Conservation (phyloP, 2,888 invertebrate genomes). For the Lepidonotus clava region DNA sequence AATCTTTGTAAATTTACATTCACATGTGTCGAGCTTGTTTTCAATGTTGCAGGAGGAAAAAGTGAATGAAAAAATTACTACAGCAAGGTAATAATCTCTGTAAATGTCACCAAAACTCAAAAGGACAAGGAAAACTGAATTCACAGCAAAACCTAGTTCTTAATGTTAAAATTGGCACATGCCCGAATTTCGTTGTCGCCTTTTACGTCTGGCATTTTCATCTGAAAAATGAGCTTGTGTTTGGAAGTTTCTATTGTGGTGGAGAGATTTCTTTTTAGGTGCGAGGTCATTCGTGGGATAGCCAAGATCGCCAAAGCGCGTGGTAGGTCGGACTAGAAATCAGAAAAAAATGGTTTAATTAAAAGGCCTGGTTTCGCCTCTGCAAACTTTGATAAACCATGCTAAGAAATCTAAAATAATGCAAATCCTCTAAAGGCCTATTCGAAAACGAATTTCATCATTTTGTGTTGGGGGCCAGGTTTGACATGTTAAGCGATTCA, state of each 20-base stretch:
- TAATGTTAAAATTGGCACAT: conserved; percentile 18
- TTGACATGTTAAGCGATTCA: no score
- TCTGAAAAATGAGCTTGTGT: neutral
- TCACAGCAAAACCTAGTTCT: conserved; percentile 15
- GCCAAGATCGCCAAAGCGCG: neutral
- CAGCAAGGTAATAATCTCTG: neutral
- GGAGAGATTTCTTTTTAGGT: neutral
- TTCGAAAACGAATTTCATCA: no score
- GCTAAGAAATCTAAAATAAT: neutral
- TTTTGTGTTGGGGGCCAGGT: no score
- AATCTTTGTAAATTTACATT: no score
- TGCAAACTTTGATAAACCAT: no score
- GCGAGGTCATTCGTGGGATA: neutral
- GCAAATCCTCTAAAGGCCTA: neutral
- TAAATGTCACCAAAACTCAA: conserved; percentile 15
- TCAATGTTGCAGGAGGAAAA: neutral
- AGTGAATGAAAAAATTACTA: neutral
- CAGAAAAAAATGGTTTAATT: neutral
- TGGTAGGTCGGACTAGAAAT: neutral
- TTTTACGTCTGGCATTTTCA: conserved; percentile 17
- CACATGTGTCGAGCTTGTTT: no score
- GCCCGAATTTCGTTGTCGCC: neutral
- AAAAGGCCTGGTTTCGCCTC: neutral
- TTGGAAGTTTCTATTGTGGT: neutral
- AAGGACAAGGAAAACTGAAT: conserved; percentile 17